A percentile compares a stretch with the other conserved stretches of the same genome.
Conservation (phyloP, 2,888 invertebrate genomes). For the Frankliniella fusca region DNA sequence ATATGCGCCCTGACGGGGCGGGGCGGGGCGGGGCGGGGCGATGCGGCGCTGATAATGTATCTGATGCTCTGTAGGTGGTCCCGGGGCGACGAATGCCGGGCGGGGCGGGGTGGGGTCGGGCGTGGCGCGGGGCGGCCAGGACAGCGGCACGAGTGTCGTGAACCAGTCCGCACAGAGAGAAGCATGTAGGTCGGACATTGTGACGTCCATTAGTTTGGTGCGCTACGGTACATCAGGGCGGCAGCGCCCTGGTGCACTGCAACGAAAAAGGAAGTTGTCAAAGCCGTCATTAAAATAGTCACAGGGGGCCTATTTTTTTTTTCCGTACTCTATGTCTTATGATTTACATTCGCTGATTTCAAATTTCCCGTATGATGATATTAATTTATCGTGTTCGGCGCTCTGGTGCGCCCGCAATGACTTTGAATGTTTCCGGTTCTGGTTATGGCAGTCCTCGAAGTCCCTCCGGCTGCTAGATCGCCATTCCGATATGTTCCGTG, state of each 20-base stretch:
- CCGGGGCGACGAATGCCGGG: slow-evolving; percentile 1
- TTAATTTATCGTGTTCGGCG: neutral
- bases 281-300: no score
- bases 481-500: slow-evolving; percentile 5
- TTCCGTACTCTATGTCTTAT: no score
- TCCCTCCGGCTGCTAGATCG: neutral
- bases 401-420: neutral
- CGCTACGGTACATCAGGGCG: no score
- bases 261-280: no score
- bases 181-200: neutral
- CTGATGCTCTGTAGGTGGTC: slow-evolving; percentile 21
- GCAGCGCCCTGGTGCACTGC: no score
- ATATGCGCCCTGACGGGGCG: neutral
- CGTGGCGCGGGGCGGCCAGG: neutral
- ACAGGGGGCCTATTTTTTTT: no score
- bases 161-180: neutral
- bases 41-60: slow-evolving; percentile 14
- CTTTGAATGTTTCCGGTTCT: neutral
- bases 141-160: neutral
- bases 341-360: no score
- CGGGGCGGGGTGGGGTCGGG: neutral
- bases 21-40: neutral
- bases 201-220: neutral
- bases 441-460: neutral
- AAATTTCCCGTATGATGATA: no score